phyloP scores from a whole-genome alignment of 2,113 vertebrate genomes.

The Chaetodon auriga region DNA sequence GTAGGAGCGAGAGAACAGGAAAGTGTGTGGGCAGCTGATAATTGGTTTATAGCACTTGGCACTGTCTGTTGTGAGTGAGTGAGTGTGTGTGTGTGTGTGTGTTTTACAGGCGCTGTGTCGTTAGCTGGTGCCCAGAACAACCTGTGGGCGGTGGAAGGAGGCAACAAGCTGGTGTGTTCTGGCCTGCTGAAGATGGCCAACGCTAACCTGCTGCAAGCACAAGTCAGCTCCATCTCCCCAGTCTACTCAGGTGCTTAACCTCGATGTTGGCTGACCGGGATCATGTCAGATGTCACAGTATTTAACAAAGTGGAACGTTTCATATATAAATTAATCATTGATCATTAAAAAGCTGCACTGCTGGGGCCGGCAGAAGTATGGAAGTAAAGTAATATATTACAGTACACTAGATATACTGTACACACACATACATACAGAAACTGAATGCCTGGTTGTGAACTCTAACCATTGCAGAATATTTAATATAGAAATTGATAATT shows the following conservation, averaged over 20 bases:
- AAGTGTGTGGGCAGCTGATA: slow-evolving; percentile 61
- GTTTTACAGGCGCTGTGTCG: slow-evolving; percentile 91
- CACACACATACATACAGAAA: too few species aligned
- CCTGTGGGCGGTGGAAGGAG: slow-evolving; percentile 97
- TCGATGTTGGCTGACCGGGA: neutral
- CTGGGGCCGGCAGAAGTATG: too few species aligned
- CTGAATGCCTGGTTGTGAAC: too few species aligned
- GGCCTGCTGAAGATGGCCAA: slow-evolving; percentile 93
- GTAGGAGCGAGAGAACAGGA: slow-evolving; percentile 47
- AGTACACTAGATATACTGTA: too few species aligned
- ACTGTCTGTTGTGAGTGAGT: slow-evolving; percentile 35
- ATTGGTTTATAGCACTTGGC: slow-evolving; percentile 63
- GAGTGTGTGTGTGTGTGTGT: slow-evolving; percentile 42
- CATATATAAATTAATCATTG: too few species aligned
- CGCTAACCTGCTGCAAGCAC: slow-evolving; percentile 89
- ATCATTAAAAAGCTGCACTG: too few species aligned
- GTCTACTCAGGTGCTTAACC: slow-evolving; percentile 61
- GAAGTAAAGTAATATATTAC: too few species aligned
- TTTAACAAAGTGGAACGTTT: neutral
- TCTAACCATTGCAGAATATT: too few species aligned
- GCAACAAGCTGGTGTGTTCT: slow-evolving; percentile 95
- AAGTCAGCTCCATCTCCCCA: slow-evolving; percentile 87
- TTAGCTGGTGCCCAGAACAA: slow-evolving; percentile 93
- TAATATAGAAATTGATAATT: too few species aligned
- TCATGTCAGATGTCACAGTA: neutral